Percentiles rank a stretch among this genome's conserved stretches.
Conservation (phyloP, 2,797 vertebrate genomes). For the Notoglanidium macrostoma region DNA sequence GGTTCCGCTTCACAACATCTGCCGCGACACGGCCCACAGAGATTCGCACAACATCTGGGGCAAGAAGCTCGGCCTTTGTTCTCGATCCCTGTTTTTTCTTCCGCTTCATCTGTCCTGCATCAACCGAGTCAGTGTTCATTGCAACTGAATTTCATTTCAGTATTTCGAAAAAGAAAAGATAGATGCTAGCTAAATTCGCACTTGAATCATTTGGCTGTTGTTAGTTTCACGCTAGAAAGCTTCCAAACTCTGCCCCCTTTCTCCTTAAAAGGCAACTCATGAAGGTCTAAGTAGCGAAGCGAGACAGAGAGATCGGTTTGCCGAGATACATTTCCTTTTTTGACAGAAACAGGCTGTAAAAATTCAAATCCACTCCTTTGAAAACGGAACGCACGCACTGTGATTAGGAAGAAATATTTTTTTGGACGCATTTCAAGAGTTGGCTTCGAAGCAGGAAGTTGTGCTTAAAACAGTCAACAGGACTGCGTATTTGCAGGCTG, state of each 20-base stretch:
- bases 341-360: background rate
- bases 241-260: background rate
- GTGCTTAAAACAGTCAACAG: background rate
- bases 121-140: background rate
- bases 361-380: too few relatives aligned
- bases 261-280: background rate
- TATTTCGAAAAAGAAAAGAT: too few relatives aligned
- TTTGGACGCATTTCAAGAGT: too few relatives aligned
- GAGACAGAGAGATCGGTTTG: background rate
- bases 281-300: background rate
- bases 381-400: background rate
- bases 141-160: background rate
- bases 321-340: background rate
- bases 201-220: background rate
- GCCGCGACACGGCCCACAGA: conserved; percentile 59
- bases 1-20: conserved; percentile 62
- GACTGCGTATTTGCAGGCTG: background rate
- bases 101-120: conserved; percentile 5
- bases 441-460: background rate
- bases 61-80: conserved; percentile 52
- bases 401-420: too few relatives aligned
- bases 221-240: background rate
- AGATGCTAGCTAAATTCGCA: background rate
- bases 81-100: background rate
- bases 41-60: conserved; percentile 52